These are phyloP conservation scores for Corynorhinus townsendii DNA, from an alignment of 2,113 vertebrate species.

Conservation along the genomic window DNA sequence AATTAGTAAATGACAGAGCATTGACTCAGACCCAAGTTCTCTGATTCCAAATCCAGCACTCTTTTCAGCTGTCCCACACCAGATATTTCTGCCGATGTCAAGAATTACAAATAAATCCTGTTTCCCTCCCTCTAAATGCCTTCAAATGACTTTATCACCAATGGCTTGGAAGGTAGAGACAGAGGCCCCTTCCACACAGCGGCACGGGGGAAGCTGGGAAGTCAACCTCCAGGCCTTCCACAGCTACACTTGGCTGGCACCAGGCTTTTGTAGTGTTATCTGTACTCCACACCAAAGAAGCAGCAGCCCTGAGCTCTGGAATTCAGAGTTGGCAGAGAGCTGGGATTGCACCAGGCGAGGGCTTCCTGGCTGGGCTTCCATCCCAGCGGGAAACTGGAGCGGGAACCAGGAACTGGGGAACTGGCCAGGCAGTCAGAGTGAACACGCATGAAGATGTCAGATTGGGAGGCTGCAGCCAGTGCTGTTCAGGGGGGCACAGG, in stretches of 20 bases:
- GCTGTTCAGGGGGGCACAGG: neutral
- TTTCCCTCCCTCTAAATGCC: neutral
- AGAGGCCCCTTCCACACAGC: neutral
- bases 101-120: neutral
- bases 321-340: neutral
- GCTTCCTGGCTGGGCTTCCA: neutral
- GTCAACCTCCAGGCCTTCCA: neutral
- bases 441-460: neutral
- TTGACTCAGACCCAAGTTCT: neutral
- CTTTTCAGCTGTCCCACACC: neutral
- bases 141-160: neutral
- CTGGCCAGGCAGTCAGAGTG: neutral
- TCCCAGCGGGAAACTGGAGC: neutral
- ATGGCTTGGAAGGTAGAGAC: neutral
- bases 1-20: neutral
- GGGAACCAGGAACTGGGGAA: neutral
- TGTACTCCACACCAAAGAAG: neutral
- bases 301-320: neutral
- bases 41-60: neutral
- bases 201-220: neutral
- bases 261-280: neutral
- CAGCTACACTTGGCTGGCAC: neutral
- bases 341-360: neutral
- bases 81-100: neutral
- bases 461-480: neutral